Evolutionary conservation across 2,113 vertebrate genomes (phyloP).

Genomic region (Chlamydotis undulata): DNA sequence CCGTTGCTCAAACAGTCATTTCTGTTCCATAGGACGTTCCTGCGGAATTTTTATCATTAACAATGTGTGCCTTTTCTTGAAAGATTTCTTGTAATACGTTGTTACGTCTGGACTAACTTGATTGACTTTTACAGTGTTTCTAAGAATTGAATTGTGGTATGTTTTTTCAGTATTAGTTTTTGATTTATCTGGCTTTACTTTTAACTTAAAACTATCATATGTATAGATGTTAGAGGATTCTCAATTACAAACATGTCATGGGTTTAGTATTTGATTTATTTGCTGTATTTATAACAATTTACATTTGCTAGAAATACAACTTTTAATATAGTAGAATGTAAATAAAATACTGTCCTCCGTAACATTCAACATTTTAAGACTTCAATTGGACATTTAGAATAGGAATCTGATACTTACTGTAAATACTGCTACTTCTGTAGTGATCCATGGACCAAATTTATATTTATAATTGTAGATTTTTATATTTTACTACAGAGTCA

Average conservation of each 20-base stretch:
- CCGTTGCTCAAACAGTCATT: constrained; percentile 22
- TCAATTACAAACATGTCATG: constrained; percentile 49
- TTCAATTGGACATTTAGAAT: constrained; percentile 72
- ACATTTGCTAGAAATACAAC: constrained; percentile 78
- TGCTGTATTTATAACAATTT: constrained; percentile 81
- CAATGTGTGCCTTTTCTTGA: constrained; percentile 89
- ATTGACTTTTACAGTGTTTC: constrained; percentile 79
- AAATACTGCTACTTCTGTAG: constrained; percentile 89
- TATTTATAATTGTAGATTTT: constrained; percentile 99
- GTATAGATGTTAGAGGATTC: constrained; percentile 78
- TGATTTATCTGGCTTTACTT: constrained; percentile 71
- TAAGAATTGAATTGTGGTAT: constrained; percentile 74
- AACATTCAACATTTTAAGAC: constrained; percentile 75
- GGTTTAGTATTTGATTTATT: constrained; percentile 79
- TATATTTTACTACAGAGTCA: constrained; percentile 92
- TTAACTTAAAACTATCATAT: constrained; percentile 81
- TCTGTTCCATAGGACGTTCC: constrained; percentile 58
- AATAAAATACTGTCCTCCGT: constrained; percentile 78
- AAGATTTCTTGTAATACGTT: constrained; percentile 80
- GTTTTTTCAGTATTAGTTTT: constrained; percentile 75
- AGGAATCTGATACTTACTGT: constrained; percentile 89
- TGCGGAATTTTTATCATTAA: constrained; percentile 78
- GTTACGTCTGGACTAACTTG: constrained; percentile 81
- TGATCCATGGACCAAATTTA: constrained; percentile 96
- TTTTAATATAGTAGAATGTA: constrained; percentile 84